Evolutionary conservation across 2,797 vertebrate genomes (phyloP).

Genomic region (Leptatherina wallacei): DNA sequence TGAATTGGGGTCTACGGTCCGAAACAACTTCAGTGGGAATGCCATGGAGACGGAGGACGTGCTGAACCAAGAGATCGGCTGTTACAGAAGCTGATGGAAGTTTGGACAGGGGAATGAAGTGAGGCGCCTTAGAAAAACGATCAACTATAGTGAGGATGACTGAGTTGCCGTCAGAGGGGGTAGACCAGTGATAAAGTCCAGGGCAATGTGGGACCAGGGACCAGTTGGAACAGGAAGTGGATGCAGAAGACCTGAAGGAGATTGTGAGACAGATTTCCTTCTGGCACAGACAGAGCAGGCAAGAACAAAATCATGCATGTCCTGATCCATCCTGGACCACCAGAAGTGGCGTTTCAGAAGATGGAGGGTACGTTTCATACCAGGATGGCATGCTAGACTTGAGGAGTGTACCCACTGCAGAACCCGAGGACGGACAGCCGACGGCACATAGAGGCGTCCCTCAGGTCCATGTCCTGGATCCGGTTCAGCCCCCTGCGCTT

Average conservation of each 20-base stretch:
- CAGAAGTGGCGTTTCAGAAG: not conserved
- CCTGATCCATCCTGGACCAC: not conserved
- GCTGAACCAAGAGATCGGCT: too few species aligned
- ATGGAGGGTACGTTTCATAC: not conserved
- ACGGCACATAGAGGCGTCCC: not conserved
- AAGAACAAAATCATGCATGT: not conserved
- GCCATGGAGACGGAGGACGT: too few species aligned
- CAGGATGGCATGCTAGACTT: too few species aligned
- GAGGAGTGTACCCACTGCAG: not conserved
- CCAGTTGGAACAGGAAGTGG: not conserved
- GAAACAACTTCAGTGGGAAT: too few species aligned
- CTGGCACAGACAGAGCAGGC: not conserved
- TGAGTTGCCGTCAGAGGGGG: not conserved
- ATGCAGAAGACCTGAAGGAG: not conserved
- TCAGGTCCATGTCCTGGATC: not conserved
- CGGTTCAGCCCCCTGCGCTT: not conserved
- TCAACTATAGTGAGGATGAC: not conserved
- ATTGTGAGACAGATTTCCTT: not conserved
- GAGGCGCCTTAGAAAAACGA: not conserved
- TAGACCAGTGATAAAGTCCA: not conserved
- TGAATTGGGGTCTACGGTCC: too few species aligned
- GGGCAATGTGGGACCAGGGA: not conserved
- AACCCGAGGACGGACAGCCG: not conserved
- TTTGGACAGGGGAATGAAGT: too few species aligned
- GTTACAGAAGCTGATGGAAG: too few species aligned